These are phyloP conservation scores for Bombus soroeensis DNA, from an alignment of 1,140 invertebrate genomes.

Conservation along the genomic window DNA sequence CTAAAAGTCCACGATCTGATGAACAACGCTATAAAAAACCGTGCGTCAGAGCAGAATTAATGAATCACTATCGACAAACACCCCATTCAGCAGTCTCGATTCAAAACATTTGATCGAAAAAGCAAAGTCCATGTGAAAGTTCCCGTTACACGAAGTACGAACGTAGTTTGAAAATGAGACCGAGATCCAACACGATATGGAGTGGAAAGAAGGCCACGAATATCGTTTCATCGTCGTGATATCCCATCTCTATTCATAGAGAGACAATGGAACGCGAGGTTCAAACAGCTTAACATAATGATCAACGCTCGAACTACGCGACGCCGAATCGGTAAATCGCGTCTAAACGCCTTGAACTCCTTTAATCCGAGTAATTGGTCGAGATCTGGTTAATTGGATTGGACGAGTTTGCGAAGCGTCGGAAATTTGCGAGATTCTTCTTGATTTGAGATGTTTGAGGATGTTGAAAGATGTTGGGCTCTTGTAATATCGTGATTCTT, in stretches of 20 bases:
- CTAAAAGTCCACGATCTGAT: background rate
- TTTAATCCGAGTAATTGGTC: slow-evolving; percentile 8
- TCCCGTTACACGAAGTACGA: background rate
- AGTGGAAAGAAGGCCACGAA: background rate
- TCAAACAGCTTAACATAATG: slow-evolving; percentile 22
- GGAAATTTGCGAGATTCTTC: background rate
- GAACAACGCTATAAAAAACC: too few species aligned
- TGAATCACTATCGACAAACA: background rate
- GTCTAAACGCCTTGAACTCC: background rate
- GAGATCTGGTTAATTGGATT: slow-evolving; percentile 19
- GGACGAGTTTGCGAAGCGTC: background rate
- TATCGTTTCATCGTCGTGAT: background rate
- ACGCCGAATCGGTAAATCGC: background rate
- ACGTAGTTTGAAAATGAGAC: background rate
- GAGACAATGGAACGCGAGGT: slow-evolving; percentile 52
- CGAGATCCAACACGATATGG: background rate
- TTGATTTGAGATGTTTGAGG: too few species aligned
- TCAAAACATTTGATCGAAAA: background rate
- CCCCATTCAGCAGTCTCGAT: rapidly evolving
- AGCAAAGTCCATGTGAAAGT: background rate
- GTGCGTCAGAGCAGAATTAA: background rate
- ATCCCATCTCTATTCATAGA: slow-evolving; percentile 33
- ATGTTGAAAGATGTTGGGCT: too few species aligned
- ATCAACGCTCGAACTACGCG: background rate
- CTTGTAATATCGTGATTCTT: too few species aligned